phyloP scores from a whole-genome alignment of 2,113 vertebrate species.

The Emberiza fucata region DNA sequence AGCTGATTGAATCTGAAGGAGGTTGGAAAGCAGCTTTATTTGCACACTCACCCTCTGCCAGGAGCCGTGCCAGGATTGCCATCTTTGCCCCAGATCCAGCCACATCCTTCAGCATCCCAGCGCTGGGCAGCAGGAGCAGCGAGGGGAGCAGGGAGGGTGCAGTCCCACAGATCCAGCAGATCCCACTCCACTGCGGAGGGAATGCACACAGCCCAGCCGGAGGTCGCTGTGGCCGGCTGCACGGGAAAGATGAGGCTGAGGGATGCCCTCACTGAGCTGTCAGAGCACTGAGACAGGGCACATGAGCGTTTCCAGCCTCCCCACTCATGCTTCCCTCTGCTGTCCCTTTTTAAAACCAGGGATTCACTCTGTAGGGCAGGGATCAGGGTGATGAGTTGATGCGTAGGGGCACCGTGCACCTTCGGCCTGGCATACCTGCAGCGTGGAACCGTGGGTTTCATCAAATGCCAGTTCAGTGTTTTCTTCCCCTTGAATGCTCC shows the following conservation, averaged over 20 bases:
- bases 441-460: not conserved
- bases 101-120: not conserved
- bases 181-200: not conserved
- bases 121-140: not conserved
- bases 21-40: not conserved
- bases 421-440: not conserved
- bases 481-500: not conserved
- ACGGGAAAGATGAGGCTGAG: not conserved
- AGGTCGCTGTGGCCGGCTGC: fast-evolving
- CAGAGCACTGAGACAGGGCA: not conserved
- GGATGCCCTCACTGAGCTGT: not conserved
- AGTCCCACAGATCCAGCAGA: too few species aligned
- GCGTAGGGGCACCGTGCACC: not conserved
- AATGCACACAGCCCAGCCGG: fast-evolving
- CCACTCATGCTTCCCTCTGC: not conserved
- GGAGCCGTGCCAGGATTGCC: not conserved
- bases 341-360: not conserved
- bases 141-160: not conserved
- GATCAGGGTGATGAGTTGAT: not conserved
- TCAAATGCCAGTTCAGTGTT: not conserved
- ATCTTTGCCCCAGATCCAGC: not conserved
- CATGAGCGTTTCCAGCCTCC: not conserved
- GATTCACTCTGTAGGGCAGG: fast-evolving
- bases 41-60: not conserved
- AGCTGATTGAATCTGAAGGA: not conserved